Evolutionary conservation across 2,888 invertebrate species (phyloP).

Genomic region (Lacanobia oleracea): DNA sequence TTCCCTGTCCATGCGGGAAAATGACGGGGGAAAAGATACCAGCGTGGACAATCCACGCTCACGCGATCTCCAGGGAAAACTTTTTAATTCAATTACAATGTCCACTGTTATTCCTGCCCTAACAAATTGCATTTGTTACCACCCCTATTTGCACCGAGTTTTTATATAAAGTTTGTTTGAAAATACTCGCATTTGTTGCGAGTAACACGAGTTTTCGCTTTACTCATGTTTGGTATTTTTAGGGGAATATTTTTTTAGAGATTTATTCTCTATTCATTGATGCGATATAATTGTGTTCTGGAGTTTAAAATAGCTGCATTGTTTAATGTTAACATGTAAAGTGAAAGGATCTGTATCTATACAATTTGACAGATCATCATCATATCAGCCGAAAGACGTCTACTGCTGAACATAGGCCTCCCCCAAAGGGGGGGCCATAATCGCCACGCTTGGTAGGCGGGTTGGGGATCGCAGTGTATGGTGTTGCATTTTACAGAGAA

Average conservation of each 20-base stretch:
- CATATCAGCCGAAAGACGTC: no score
- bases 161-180: slow-evolving; percentile 44
- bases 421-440: no score
- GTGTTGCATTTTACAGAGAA: no score
- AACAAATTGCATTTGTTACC: slow-evolving; percentile 65
- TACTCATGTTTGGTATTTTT: slow-evolving; percentile 20
- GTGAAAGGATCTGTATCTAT: no score
- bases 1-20: slow-evolving; percentile 8
- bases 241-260: background rate
- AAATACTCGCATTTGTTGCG: slow-evolving; percentile 27
- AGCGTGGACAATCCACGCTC: slow-evolving; percentile 13
- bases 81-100: slow-evolving; percentile 73
- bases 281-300: background rate
- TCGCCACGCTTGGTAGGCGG: no score
- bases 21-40: slow-evolving; percentile 33
- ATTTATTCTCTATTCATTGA: background rate
- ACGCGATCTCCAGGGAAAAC: slow-evolving; percentile 61
- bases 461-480: no score
- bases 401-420: no score
- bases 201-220: slow-evolving; percentile 40
- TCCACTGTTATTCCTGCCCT: slow-evolving; percentile 62
- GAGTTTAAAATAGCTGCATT: background rate
- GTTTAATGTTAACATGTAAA: background rate
- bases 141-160: slow-evolving; percentile 46
- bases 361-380: no score